A percentile compares a stretch with the other conserved stretches of the same genome.
Conservation (phyloP, 2,888 invertebrate genomes). For the Pristionchus maxplancki region DNA sequence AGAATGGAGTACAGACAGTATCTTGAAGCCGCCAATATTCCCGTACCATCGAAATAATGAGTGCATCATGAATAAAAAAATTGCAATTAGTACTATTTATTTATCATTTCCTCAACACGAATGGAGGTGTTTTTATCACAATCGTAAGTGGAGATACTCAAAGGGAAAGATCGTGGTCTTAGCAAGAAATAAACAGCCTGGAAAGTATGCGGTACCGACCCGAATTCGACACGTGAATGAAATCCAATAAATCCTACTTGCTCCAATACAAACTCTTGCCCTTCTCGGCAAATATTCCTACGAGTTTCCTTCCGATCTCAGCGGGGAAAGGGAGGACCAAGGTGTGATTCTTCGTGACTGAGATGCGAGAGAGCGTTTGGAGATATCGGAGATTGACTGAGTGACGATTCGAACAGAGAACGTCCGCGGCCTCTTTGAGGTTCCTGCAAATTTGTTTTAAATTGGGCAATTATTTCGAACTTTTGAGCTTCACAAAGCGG, state of each 20-base stretch:
- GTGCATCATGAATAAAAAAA: neutral
- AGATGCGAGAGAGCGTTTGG: conserved; percentile 79
- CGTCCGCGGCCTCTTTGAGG: conserved; percentile 93
- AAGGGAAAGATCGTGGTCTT: neutral
- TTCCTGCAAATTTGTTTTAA: too few species aligned
- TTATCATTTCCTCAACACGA: conserved; percentile 23
- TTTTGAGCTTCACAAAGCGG: neutral
- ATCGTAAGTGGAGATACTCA: conserved; percentile 6
- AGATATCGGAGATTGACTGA: conserved; percentile 94
- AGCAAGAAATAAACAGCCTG: neutral
- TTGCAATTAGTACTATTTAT: too few species aligned
- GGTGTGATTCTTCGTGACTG: conserved; percentile 64
- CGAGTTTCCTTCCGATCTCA: conserved; percentile 60
- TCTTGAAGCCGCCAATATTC: conserved; percentile 46
- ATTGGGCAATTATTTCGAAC: neutral
- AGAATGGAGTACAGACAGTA: conserved; percentile 52
- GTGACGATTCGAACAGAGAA: conserved; percentile 93
- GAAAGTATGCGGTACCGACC: neutral
- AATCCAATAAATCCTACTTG: neutral
- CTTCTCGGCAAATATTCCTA: conserved; percentile 43
- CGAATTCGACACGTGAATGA: neutral
- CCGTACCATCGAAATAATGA: conserved; percentile 11
- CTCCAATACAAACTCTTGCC: neutral
- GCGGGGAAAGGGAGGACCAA: conserved; percentile 74
- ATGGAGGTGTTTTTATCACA: neutral